A percentile compares a stretch with the other conserved stretches of the same genome.
phyloP scores from a whole-genome alignment of 2,113 vertebrate genomes.

The Oryzias melastigma region DNA sequence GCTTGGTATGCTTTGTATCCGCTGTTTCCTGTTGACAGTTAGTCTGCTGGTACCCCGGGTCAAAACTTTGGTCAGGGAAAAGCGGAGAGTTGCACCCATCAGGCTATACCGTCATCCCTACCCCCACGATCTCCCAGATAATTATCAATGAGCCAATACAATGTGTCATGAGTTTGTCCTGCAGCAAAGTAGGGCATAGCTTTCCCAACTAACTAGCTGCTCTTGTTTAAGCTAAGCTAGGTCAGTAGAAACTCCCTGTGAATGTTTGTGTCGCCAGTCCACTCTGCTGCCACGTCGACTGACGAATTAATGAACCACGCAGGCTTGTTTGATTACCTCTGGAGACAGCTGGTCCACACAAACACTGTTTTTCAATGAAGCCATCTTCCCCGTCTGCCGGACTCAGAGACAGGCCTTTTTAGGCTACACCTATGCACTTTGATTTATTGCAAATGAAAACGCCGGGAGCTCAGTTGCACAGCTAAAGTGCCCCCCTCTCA shows the following conservation, averaged over 20 bases:
- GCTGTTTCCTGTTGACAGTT: slow-evolving; percentile 66
- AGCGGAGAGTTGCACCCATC: slow-evolving; percentile 46
- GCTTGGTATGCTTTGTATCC: slow-evolving; percentile 40
- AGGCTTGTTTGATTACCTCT: slow-evolving; percentile 72
- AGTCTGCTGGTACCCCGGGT: slow-evolving; percentile 56
- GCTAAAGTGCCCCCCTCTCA: slow-evolving; percentile 64
- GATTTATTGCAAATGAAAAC: slow-evolving; percentile 77
- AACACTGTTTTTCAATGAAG: slow-evolving; percentile 63
- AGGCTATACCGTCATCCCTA: slow-evolving; percentile 11
- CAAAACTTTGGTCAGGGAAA: slow-evolving; percentile 61
- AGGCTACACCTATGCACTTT: slow-evolving; percentile 64
- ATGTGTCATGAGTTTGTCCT: slow-evolving; percentile 9
- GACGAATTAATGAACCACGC: slow-evolving; percentile 69
- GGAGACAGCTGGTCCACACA: slow-evolving; percentile 69
- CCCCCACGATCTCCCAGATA: background rate
- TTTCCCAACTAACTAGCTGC: slow-evolving; percentile 40
- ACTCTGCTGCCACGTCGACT: slow-evolving; percentile 57
- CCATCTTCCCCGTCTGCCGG: slow-evolving; percentile 63
- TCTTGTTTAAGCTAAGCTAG: slow-evolving; percentile 34
- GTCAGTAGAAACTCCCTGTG: slow-evolving; percentile 57
- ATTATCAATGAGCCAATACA: slow-evolving; percentile 10
- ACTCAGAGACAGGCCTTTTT: slow-evolving; percentile 51
- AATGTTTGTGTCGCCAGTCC: slow-evolving; percentile 65
- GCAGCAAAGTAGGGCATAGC: slow-evolving; percentile 23
- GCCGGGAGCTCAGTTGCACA: slow-evolving; percentile 59